Evolutionary conservation across 2,797 vertebrate species (phyloP), one percentile per base, ranked within the genome.

Genomic region (Chromobotia macracanthus): DNA sequence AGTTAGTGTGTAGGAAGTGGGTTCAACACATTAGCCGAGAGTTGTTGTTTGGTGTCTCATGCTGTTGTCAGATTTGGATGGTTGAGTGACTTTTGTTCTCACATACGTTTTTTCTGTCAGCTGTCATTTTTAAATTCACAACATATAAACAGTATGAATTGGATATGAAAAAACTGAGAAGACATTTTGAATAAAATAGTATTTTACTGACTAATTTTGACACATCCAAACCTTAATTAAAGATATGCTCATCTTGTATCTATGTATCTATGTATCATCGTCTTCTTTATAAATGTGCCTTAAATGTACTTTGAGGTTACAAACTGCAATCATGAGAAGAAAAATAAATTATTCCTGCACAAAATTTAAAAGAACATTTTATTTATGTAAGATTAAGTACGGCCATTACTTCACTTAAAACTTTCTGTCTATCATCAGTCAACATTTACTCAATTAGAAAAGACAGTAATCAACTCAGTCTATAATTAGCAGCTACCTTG

Each of bases 401-500:
- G 6, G 11, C 56, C 21, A 44, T 19, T 71, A 21, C 55, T 9
- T 78, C 13, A 19, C 41, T 70, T 41, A 63, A 70, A 78, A 41
- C 46, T 1, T 56, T 77, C 66, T 23, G 19, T 51, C 11, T 0
- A 44, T 46, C 67, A 70, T 64, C 66, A 64, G 19, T 78, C 68
- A 70, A 72, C 7, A 0, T 25, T 63, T 64, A 71, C 63, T 78
- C 0, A 78, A 25, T 72, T 79, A 44, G 9, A 69, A 50, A 48
- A 53, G 56, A 63, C 56, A 13, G 41, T 70, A 61, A 77, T 61
- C 44, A 51, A 72, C 46, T 64, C 2, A 10, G 60, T 63, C 60
- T 63, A 28, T 71, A 79, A 61, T 79, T 79, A 64, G 68, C 25
- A 69, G n/a, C n/a, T 63, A 25, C 48, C 60, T 77, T 77, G 21